These are phyloP conservation scores for Holocentrus rufus DNA, from an alignment of 2,797 vertebrate species.

Conservation along the genomic window DNA sequence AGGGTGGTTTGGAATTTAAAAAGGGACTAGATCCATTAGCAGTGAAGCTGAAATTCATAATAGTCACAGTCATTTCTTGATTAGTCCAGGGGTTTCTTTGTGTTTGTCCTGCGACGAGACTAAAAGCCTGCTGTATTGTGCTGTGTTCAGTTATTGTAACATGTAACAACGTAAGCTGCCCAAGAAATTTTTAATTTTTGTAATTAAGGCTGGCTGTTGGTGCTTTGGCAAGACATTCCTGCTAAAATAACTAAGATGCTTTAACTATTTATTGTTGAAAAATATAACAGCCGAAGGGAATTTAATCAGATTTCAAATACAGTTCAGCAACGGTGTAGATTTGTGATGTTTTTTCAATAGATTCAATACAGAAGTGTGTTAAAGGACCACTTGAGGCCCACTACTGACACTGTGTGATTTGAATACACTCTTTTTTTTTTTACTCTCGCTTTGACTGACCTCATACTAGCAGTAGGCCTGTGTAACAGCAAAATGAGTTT, in stretches of 20 bases:
- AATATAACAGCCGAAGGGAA: not conserved
- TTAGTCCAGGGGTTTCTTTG: slow-evolving; percentile 31
- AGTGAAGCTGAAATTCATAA: slow-evolving; percentile 14
- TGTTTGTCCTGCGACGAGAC: slow-evolving; percentile 20
- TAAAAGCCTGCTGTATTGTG: not conserved
- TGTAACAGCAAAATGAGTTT: not conserved
- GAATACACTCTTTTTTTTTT: not conserved
- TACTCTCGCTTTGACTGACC: not conserved
- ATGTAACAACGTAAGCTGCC: not conserved
- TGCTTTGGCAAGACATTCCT: not conserved
- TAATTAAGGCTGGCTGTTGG: not conserved
- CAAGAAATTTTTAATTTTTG: not conserved
- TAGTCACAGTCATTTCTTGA: slow-evolving; percentile 18
- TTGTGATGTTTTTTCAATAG: not conserved
- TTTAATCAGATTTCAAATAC: slow-evolving; percentile 10
- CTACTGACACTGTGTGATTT: not conserved
- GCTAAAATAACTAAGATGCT: slow-evolving; percentile 8
- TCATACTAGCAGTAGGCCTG: not conserved
- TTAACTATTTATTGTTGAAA: not conserved
- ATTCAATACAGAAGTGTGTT: not conserved
- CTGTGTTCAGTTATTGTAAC: not conserved
- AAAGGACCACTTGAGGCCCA: not conserved
- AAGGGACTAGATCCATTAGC: slow-evolving; percentile 1
- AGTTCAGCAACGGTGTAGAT: not conserved
- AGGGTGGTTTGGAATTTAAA: slow-evolving; percentile 15